phyloP scores from a whole-genome alignment of 2,113 vertebrate genomes.

The Cinclus cinclus region DNA sequence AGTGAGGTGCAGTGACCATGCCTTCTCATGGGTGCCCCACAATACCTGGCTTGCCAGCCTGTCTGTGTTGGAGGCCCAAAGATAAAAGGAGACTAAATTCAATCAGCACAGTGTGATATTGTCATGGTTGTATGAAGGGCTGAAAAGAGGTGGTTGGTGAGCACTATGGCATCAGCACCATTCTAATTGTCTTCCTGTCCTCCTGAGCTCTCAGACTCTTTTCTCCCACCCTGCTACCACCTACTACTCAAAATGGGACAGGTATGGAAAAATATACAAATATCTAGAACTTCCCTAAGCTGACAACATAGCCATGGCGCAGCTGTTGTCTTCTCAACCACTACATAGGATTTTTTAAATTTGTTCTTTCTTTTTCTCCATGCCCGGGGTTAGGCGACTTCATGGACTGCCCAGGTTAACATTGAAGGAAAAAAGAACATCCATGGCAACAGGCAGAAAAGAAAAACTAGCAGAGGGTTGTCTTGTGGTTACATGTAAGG shows the following conservation, averaged over 20 bases:
- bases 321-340: not conserved
- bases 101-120: not conserved
- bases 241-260: not conserved
- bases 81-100: not conserved
- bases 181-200: not conserved
- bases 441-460: not conserved
- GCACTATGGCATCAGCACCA: not conserved
- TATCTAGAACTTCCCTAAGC: not conserved
- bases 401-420: not conserved
- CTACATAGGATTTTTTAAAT: accelerated
- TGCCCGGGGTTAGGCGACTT: not conserved
- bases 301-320: not conserved
- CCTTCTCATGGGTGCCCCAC: not conserved
- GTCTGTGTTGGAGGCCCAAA: not conserved
- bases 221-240: not conserved
- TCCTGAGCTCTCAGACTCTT: not conserved
- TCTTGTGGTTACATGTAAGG: not conserved
- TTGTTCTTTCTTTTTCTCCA: not conserved
- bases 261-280: not conserved
- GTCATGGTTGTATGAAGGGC: not conserved
- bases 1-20: not conserved
- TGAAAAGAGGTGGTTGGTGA: not conserved
- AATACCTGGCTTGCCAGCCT: not conserved
- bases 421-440: not conserved
- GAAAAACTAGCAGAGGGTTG: not conserved